A percentile compares a stretch with the other conserved stretches of the same genome.
Conservation (phyloP, 2,888 invertebrate genomes). For the Mythimna albipuncta region DNA sequence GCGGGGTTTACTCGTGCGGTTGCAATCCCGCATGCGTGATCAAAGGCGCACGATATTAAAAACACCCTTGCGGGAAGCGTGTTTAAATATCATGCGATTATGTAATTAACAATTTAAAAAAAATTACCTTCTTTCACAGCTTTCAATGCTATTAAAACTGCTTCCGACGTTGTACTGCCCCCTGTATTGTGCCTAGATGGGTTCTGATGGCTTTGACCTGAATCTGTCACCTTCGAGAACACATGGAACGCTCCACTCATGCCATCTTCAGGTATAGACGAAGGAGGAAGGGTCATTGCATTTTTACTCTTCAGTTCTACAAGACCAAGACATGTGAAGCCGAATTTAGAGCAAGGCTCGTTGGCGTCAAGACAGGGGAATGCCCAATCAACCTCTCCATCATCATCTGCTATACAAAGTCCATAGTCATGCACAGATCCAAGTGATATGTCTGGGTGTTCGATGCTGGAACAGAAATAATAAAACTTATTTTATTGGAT, state of each 20-base stretch:
- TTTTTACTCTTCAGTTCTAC: slow-evolving; percentile 92
- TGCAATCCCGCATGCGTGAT: no score
- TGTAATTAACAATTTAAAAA: neutral
- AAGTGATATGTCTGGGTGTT: slow-evolving; percentile 91
- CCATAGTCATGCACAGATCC: slow-evolving; percentile 94
- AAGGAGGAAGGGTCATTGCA: slow-evolving; percentile 72
- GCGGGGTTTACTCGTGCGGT: no score
- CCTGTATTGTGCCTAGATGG: slow-evolving; percentile 83
- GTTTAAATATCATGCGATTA: no score
- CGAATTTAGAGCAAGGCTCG: slow-evolving; percentile 98
- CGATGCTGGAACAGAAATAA: slow-evolving; percentile 84
- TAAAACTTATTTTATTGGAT: no score
- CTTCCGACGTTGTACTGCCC: slow-evolving; percentile 87
- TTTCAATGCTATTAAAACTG: slow-evolving; percentile 83
- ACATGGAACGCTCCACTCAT: slow-evolving; percentile 79
- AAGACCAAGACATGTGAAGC: slow-evolving; percentile 96
- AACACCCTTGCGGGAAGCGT: no score
- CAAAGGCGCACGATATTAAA: no score
- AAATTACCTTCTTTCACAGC: slow-evolving; percentile 86
- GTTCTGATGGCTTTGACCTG: slow-evolving; percentile 81
- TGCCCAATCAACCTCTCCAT: slow-evolving; percentile 98
- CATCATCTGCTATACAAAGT: slow-evolving; percentile 98
- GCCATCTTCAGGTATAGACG: slow-evolving; percentile 83
- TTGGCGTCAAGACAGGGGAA: slow-evolving; percentile 97
- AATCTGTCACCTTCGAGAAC: slow-evolving; percentile 80